A percentile compares a stretch with the other conserved stretches of the same genome.
Evolutionary conservation across 2,113 vertebrate species (phyloP).

Genomic region (Fregetta grallaria): DNA sequence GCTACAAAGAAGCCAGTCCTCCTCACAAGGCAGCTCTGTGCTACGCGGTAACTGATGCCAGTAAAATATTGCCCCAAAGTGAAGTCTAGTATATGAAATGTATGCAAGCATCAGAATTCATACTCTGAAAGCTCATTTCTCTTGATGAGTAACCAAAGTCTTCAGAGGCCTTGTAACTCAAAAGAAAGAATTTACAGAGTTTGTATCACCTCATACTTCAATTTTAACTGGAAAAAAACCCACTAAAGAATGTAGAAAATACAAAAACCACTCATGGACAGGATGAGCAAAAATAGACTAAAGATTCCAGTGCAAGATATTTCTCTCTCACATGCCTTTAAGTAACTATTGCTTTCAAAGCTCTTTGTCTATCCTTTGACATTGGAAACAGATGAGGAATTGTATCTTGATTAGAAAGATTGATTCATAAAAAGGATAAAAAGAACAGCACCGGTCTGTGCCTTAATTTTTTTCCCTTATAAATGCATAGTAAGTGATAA

Average conservation of each 20-base stretch:
- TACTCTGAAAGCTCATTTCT: not conserved
- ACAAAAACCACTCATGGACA: not conserved
- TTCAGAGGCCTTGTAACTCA: not conserved
- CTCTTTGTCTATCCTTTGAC: constrained; percentile 16
- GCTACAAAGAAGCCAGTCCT: not conserved
- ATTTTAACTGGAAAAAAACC: not conserved
- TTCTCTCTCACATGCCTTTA: not conserved
- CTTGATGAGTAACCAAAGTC: not conserved
- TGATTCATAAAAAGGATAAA: not conserved
- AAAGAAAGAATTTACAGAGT: not conserved
- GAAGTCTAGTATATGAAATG: not conserved
- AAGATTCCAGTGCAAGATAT: not conserved
- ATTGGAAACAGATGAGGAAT: constrained; percentile 29
- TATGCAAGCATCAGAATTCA: not conserved
- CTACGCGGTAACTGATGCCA: not conserved
- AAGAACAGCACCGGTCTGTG: not conserved
- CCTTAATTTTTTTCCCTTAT: not conserved
- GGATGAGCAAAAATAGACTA: not conserved
- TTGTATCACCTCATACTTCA: not conserved
- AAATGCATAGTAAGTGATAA: not conserved
- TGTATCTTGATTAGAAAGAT: not conserved
- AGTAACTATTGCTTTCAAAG: constrained; percentile 22
- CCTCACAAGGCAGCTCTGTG: constrained; percentile 37
- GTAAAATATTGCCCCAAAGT: not conserved
- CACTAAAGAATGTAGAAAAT: not conserved